Base-by-base conservation (phyloP, 2,888 invertebrate genomes). In the Apamea epomidion region DNA sequence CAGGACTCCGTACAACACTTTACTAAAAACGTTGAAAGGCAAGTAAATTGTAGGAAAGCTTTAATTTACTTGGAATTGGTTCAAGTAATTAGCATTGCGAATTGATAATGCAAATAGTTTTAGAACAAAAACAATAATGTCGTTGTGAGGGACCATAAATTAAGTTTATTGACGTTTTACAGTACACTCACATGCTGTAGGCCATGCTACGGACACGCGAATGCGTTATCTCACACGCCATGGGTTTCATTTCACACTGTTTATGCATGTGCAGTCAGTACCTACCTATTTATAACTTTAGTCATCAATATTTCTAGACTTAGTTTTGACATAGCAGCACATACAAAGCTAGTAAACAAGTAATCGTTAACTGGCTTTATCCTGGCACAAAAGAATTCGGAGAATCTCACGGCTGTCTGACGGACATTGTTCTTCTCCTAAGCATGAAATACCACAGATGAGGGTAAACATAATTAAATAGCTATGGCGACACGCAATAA, bases 381-480 rank as follows among this genome's bases (percentile, higher is more conserved):
- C n/a, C 25, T 69, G 37, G 21, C 67, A 74, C 62, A 78, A 72
- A 14, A 72, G n/a, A 69, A 85, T 81, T 60, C 64, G 21, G 62
- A 72, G 58, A 80, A 80, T 76, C 37, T 73, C 62, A 18, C 45
- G 51, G 51, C 12, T 67, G 62, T 62, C 48, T 60, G 45, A 54
- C 54, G 25, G 82, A 58, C 70, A 67, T 73, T 76, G 64, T 72
- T 68, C 68, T 48, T 54, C 29, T 32, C 25, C 58, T 42, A 65
- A 67, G 48, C 29, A 78, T n/a, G 69, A 60, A 78, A 86, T 81
- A 76, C 68, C 74, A 76, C 60, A 78, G 65, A 80, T 62, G 78
- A 78, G 81, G 74, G 79, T 79, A 86, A 80, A 82, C 76, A 81
- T 90, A 88, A 86, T 88, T 76, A 87, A 86, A 90, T 88, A 77